Base-by-base conservation (phyloP, 1,140 invertebrate species). In the Lepidostoma basale region DNA sequence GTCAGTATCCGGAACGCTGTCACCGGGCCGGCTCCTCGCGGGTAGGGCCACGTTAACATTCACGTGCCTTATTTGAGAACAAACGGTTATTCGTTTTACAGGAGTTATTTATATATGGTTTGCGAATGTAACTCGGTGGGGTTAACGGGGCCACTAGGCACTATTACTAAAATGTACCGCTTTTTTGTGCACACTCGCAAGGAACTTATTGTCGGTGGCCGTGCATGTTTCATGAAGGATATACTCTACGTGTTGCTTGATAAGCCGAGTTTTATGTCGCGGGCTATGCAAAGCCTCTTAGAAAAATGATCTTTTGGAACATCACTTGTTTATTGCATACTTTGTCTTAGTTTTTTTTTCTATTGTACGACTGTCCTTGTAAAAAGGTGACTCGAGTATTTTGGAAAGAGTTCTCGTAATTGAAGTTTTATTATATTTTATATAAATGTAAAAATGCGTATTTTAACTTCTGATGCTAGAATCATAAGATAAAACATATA, bases 21-120 rank as follows among this genome's bases (percentile, higher is more conserved):
- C 70, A 73, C 70, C 67, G 58, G n/a, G 66, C 30, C 26, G 23
- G 30, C 22, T 59, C 30, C 18, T 22, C 30, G 18, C 49, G 30
- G 62, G 45, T 42, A 59, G 42, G 66, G 49, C 33, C 67, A 56
- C 49, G 62, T 66, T 62, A 67, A 67, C 64, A 67, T 67, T 67
- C 40, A 52, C 70, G 62, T 68, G 59, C 65, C 70, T 72, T 72
- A 68, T 72, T 72, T 68, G 70, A 72, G 64, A 72, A 72, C 70
- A 68, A 72, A 72, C 70, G 70, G 65, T 72, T 72, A 72, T 72
- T 60, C 65, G 70, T 64, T 72, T 67, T 72, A 59, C 60, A 67
- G 60, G 64, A 71, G 47, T 65, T 65, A 56, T 65, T 65, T 65
- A 65, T 65, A 63, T 59, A 59, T 59, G 54, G 54, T 59, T 59